Conservation (phyloP, 1,140 invertebrate genomes). For the Euura lappo region DNA sequence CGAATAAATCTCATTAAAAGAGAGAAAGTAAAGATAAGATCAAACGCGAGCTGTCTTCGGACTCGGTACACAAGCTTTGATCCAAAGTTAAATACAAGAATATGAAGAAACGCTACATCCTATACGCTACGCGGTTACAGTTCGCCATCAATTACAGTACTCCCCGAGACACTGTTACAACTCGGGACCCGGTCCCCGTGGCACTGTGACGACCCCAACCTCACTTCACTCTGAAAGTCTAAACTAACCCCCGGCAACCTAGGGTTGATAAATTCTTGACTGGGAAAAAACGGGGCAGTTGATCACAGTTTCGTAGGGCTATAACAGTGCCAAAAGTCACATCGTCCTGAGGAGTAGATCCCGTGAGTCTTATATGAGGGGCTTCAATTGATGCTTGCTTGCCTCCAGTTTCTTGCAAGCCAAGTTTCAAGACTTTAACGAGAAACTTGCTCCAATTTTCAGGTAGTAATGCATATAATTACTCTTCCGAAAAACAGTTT, state of each 20-base stretch:
- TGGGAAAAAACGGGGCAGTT: no score
- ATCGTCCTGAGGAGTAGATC: no score
- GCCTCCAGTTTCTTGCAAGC: not conserved
- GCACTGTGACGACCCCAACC: no score
- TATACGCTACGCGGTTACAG: not conserved
- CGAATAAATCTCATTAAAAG: not conserved
- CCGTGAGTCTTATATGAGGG: not conserved
- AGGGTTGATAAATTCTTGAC: no score
- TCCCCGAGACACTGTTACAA: no score
- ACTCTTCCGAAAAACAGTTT: not conserved
- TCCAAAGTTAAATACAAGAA: constrained; percentile 1
- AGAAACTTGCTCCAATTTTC: constrained; percentile 3
- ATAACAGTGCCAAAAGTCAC: no score
- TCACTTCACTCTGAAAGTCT: not conserved
- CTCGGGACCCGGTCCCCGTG: no score
- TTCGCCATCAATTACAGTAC: not conserved
- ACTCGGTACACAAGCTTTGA: not conserved
- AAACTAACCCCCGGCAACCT: not conserved
- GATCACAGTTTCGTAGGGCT: no score
- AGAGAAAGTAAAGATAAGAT: not conserved
- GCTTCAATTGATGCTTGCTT: not conserved
- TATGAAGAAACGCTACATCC: not conserved
- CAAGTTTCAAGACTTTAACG: not conserved
- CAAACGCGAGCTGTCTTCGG: not conserved
- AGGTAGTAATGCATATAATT: not conserved